phyloP scores from a whole-genome alignment of 2,797 vertebrate species.

The Helarctos malayanus region DNA sequence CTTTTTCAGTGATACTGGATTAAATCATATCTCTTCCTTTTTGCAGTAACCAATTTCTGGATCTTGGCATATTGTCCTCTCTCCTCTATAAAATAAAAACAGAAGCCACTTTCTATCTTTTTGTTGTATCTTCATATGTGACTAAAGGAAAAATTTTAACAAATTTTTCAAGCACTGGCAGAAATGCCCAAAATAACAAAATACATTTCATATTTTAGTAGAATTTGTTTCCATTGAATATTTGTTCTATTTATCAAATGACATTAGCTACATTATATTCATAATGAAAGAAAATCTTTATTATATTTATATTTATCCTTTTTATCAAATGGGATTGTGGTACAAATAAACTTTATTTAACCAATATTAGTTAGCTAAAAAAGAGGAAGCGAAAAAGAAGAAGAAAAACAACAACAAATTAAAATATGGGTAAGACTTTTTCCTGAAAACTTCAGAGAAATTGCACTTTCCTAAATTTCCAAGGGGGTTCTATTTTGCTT shows the following conservation, averaged over 20 bases:
- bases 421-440: not conserved
- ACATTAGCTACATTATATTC: not conserved
- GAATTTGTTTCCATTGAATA: not conserved
- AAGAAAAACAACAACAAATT: not conserved
- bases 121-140: not conserved
- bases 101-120: not conserved
- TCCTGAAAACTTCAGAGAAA: not conserved
- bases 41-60: not conserved
- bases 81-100: not conserved
- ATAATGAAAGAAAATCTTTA: not conserved
- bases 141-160: not conserved
- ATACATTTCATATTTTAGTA: not conserved
- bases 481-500: not conserved
- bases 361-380: not conserved
- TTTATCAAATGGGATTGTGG: not conserved
- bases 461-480: not conserved
- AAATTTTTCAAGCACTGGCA: not conserved
- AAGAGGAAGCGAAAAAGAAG: not conserved
- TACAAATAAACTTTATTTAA: not conserved
- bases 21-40: not conserved
- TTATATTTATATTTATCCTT: not conserved
- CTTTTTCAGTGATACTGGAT: not conserved
- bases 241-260: not conserved
- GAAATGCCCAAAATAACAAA: not conserved
- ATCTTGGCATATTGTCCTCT: not conserved